A percentile compares a stretch with the other conserved stretches of the same genome.
Conservation (phyloP, 2,797 vertebrate species). For the Characodon lateralis region DNA sequence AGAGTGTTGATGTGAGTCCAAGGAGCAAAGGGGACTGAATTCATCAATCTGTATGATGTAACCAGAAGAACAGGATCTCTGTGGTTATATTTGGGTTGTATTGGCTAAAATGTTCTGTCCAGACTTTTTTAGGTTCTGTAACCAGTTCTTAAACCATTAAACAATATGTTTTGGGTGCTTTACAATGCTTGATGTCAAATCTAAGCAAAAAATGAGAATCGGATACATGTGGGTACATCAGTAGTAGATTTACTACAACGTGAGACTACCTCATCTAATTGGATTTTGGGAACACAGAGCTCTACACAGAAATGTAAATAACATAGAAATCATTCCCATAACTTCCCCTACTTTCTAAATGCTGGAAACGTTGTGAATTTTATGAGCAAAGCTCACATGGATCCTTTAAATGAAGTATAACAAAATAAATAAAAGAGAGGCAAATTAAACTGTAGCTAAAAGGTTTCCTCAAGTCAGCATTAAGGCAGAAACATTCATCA, state of each 20-base stretch:
- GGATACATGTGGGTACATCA: background rate
- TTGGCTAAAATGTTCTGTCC: background rate
- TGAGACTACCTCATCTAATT: background rate
- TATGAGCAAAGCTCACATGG: conserved; percentile 19
- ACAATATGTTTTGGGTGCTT: background rate
- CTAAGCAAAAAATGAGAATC: background rate
- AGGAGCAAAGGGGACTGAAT: conserved; percentile 39
- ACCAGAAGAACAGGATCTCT: background rate
- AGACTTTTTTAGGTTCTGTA: background rate
- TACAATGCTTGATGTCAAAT: background rate
- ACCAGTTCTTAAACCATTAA: background rate
- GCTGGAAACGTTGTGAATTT: conserved; percentile 7
- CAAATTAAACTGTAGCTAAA: conserved; percentile 27
- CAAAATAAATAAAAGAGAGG: conserved; percentile 33
- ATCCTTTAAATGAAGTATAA: conserved; percentile 51
- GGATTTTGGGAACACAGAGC: background rate
- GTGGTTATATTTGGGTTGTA: background rate
- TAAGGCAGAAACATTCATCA: conserved; percentile 46
- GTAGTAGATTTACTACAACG: background rate
- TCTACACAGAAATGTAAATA: conserved; percentile 3
- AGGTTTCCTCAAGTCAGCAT: conserved; percentile 24
- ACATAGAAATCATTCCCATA: background rate
- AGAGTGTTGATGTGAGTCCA: conserved; percentile 60
- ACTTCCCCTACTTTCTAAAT: conserved; percentile 18
- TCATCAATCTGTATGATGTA: conserved; percentile 44